These are phyloP conservation scores for Blastomussa wellsi DNA, from an alignment of 92 coral and sea anemone species.

Conservation along the genomic window DNA sequence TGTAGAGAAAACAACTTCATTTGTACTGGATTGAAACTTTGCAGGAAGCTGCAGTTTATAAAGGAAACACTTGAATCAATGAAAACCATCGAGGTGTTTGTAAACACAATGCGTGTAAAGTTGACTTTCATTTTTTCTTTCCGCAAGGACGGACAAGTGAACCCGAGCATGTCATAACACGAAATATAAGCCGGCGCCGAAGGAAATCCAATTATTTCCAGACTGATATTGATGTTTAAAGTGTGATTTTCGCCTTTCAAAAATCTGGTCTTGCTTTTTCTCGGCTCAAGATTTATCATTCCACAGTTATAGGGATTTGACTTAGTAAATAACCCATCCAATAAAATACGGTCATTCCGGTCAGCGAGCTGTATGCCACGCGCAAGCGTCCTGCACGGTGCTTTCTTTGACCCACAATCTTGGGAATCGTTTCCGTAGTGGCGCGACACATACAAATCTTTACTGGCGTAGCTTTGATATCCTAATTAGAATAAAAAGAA, in stretches of 20 bases:
- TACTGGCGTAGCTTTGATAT: neutral
- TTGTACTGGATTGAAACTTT: neutral
- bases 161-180: slow-evolving; percentile 1
- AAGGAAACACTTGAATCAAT: slow-evolving; percentile 17
- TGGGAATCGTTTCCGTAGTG: slow-evolving; percentile 1
- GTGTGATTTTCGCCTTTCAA: neutral
- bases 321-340: slow-evolving; percentile 13
- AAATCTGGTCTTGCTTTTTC: neutral
- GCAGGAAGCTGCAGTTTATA: slow-evolving; percentile 15
- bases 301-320: slow-evolving; percentile 5
- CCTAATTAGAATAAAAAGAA: neutral
- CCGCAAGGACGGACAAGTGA: neutral
- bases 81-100: slow-evolving; percentile 19
- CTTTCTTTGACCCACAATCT: neutral
- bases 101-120: slow-evolving; percentile 4
- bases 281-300: neutral
- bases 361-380: slow-evolving; percentile 19
- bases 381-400: slow-evolving; percentile 42
- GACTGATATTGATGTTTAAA: neutral
- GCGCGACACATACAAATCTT: slow-evolving; percentile 26
- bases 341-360: slow-evolving; percentile 18
- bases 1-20: neutral
- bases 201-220: neutral
- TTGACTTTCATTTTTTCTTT: neutral
- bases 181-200: neutral